Base-by-base conservation (phyloP, 2,888 invertebrate genomes). In the Drosophila dives region DNA sequence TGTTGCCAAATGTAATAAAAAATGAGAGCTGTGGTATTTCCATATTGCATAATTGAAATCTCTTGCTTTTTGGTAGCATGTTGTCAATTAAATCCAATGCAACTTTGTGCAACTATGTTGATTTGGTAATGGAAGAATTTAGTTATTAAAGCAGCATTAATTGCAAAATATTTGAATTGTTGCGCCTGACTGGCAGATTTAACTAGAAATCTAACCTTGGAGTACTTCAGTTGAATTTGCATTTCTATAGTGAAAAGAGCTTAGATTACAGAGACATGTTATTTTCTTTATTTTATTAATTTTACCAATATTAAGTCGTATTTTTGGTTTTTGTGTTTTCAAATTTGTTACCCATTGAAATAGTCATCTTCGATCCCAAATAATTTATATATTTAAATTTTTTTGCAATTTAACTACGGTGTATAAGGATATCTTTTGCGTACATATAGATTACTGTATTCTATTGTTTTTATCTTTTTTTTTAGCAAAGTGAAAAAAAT, bases 221-320 rank as follows among this genome's bases (percentile, higher is more conserved):
- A 38, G 48, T 33, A 20, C 36, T 40, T 61, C 34, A 40, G 49
- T 49, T 32, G 61, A 61, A 73, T 68, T 68, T 65, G 64, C 45
- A 66, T 83, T 59, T 70, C 10, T 42, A 61, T 54, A 29, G 29
- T 51, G 40, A 42, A 42, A 42, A 55, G n/a, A 26, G 32, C 45
- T 53, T 26, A 75, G 72, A 76, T 84, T 84, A 64, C 74, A 65
- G 45, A 67, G 69, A 84, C 81, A 76, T 61, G 48, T 67, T 68
- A 58, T 74, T 29, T 29, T 34, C 17, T 23, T 49, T 33, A 11
- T 20, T 68, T 42, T n/a, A 10, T 17, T 1, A 12, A 40, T 15
- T 33, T 8, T 23, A 15, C 45, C 8, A 20, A 23, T 23, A 8
- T 17, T 8, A n/a, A 4, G 0, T 3, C 1, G 15, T 4, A 45